These are phyloP conservation scores for Pasiphila rectangulata DNA, from an alignment of 2,888 invertebrate genomes.

Conservation along the genomic window DNA sequence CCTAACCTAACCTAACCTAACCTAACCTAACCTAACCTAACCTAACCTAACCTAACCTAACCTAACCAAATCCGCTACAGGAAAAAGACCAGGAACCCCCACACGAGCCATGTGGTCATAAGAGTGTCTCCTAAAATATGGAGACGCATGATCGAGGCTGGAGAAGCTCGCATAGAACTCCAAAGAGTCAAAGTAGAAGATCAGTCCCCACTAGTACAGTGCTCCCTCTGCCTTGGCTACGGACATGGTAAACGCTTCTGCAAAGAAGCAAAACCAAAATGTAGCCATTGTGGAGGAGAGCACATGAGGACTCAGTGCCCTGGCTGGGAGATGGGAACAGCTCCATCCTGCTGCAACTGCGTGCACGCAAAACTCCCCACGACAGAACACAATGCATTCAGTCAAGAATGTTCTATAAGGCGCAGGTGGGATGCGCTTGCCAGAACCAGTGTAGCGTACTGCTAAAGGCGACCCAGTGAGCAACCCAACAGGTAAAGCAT, in stretches of 20 bases:
- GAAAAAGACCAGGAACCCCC: neutral
- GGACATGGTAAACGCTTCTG: neutral
- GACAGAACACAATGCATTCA: too few relatives aligned
- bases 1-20: too few relatives aligned
- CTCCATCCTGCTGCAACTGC: too few relatives aligned
- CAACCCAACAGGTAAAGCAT: too few relatives aligned
- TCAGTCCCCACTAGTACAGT: neutral
- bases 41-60: too few relatives aligned
- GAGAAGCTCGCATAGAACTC: neutral
- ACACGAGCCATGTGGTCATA: neutral
- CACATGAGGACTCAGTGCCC: slow-evolving; percentile 10
- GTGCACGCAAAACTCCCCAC: too few relatives aligned
- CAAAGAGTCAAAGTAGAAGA: neutral
- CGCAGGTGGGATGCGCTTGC: too few relatives aligned
- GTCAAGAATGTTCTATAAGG: too few relatives aligned
- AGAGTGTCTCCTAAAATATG: neutral
- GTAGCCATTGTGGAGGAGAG: slow-evolving; percentile 17
- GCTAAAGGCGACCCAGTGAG: too few relatives aligned
- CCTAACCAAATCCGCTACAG: too few relatives aligned
- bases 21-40: slow-evolving; percentile 5
- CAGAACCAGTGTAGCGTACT: too few relatives aligned
- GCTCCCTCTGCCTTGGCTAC: neutral
- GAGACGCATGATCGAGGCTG: neutral
- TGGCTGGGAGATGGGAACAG: neutral
- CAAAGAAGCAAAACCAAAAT: neutral